phyloP scores from a whole-genome alignment of 2,113 vertebrate genomes.

The human region GRCh38 chr5:21092501-21093000 shows the following conservation, averaged over 20 bases:
- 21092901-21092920: neutral
- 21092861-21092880: neutral
- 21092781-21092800: neutral
- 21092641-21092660: neutral
- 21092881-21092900: neutral
- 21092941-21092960: neutral
- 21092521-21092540: neutral
- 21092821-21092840: neutral
- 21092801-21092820: neutral
- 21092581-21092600: neutral
- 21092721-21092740: neutral
- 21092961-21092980: neutral
- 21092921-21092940: neutral
- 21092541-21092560: neutral
- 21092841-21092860: neutral
- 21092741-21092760: neutral
- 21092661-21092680: neutral
- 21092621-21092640: accelerated
- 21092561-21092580: neutral
- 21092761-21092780: neutral
- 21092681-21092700: neutral
- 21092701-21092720: neutral
- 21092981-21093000: neutral
- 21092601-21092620: neutral
- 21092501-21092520: neutral